Evolutionary conservation across 2,113 vertebrate species (phyloP), one percentile per base, ranked within the genome.

Genomic region (Antigone vipio): DNA sequence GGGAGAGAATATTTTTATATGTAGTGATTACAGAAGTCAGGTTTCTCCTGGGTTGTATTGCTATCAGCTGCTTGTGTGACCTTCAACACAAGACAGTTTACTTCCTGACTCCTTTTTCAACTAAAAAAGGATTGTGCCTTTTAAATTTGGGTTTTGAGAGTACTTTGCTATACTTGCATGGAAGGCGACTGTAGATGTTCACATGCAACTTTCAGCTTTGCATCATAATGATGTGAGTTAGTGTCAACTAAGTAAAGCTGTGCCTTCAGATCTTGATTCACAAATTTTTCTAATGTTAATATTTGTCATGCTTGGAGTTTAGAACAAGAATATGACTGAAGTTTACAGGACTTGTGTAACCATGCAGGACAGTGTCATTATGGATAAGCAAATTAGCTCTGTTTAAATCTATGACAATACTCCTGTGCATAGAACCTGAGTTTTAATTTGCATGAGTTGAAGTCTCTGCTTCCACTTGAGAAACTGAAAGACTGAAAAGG

Each of bases 1-100:
- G 15, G 14, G 2, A n/a, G 34, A 32, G 8, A 22, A 35, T 23
- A 40, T 9, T 56, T 78, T 63, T 27, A 1, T 20, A 76, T 2
- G 5, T 30, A 47, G 32, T 5, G 5, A 38, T 82, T 45, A n/a
- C 2, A 21, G 38, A 93, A 69, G 12, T 44, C 0, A 0, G 23
- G 3, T 78, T 94, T 84, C 11, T 93, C 29, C 38, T 42, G 68
- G 20, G 13, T 22, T 82, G 14, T 45, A 1, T n/a, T 78, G 16
- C 34, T 45, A 1, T 40, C 16, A 42, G 29, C 52, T 82, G 5
- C 27, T 58, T 81, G 27, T 40, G 26, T 71, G 64, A 67, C 60
- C 21, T 68, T 66, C 6, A 69, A 10, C 68, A 69, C 20, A 40
- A 53, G 40, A 16, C 6, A 30, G 16, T 27, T 60, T 18, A 35